These are phyloP conservation scores for Buathra laborator DNA, from an alignment of 2,888 invertebrate genomes.

Conservation along the genomic window DNA sequence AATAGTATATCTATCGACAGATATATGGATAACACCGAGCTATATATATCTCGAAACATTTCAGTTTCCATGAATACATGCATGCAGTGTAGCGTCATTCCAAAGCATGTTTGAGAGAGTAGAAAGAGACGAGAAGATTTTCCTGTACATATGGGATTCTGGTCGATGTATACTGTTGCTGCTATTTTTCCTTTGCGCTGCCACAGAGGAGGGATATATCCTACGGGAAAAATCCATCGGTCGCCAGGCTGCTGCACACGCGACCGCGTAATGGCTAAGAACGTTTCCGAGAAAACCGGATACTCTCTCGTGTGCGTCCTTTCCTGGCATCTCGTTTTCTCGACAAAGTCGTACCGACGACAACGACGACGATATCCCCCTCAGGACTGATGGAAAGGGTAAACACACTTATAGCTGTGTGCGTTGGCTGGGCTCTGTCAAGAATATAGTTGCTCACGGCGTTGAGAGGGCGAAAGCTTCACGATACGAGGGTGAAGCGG, in stretches of 20 bases:
- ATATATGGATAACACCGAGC: background rate
- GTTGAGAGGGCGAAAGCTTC: conserved; percentile 17
- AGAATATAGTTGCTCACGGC: conserved; percentile 18
- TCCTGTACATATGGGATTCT: conserved; percentile 15
- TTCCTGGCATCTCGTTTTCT: conserved; percentile 27
- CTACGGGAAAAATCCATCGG: conserved; percentile 42
- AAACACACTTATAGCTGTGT: conserved; percentile 60
- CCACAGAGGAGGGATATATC: conserved; percentile 14
- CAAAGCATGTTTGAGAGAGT: background rate
- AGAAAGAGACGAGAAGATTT: conserved; percentile 11
- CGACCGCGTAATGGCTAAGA: conserved; percentile 33
- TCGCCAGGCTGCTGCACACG: conserved; percentile 7
- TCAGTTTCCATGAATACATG: conserved; percentile 26
- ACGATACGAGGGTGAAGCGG: conserved; percentile 24
- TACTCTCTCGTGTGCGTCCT: conserved; percentile 40
- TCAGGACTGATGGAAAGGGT: conserved; percentile 65
- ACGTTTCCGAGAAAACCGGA: conserved; percentile 63
- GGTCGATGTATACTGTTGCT: background rate
- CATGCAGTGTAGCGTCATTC: background rate
- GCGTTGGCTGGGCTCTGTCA: conserved; percentile 21
- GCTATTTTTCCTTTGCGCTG: conserved; percentile 18
- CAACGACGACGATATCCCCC: conserved; percentile 44
- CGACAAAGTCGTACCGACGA: conserved; percentile 26
- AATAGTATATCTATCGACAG: background rate
- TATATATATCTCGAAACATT: background rate